Evolutionary conservation across 2,113 vertebrate genomes (phyloP).

Genomic region (Engystomops pustulosus): DNA sequence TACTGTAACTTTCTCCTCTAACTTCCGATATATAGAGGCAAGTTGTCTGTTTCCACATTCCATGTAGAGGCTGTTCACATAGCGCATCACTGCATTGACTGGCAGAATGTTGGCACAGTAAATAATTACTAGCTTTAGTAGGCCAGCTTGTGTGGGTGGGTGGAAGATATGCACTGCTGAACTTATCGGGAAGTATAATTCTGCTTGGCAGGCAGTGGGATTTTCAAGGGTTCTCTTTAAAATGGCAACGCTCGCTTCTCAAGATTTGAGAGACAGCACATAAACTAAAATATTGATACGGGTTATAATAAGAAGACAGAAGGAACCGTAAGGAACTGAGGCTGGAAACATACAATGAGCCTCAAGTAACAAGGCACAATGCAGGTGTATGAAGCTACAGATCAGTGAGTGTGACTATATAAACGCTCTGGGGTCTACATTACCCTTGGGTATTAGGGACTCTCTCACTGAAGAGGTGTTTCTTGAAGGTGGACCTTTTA

Average conservation of each 20-base stretch:
- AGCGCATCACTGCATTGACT: conserved; percentile 27
- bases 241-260: conserved; percentile 12
- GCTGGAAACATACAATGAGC: background rate
- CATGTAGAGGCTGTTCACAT: background rate
- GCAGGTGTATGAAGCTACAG: background rate
- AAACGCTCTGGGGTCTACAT: background rate
- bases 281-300: conserved; percentile 28
- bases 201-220: conserved; percentile 26
- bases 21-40: background rate
- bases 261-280: conserved; percentile 13
- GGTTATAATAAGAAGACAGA: conserved; percentile 2
- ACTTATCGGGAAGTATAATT: conserved; percentile 41
- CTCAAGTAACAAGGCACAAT: background rate
- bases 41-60: background rate
- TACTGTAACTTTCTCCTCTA: too few species aligned
- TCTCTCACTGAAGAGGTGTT: too few species aligned
- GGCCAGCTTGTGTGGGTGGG: conserved; percentile 45
- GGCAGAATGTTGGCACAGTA: conserved; percentile 41
- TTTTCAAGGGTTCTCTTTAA: conserved; percentile 35
- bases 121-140: conserved; percentile 40
- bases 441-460: background rate
- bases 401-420: background rate
- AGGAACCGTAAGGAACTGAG: background rate
- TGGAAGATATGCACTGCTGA: conserved; percentile 41
- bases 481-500: too few species aligned